Evolutionary conservation across 2,113 vertebrate genomes (phyloP).

Genomic region (Pagrus major): DNA sequence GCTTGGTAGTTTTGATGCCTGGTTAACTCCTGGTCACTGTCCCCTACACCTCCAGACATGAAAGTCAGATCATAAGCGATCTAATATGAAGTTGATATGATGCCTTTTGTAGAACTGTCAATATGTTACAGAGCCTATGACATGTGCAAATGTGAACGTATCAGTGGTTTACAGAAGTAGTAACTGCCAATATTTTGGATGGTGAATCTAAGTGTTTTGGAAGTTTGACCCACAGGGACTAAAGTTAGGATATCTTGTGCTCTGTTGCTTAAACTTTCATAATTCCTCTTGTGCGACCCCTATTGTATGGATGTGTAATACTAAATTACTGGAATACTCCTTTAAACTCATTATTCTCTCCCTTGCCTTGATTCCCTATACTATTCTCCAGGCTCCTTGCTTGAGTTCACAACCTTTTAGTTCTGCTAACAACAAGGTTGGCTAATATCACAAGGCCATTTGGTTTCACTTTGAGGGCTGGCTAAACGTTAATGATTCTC

Average conservation of each 20-base stretch:
- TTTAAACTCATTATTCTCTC: not conserved
- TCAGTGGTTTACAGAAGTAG: too few relatives aligned
- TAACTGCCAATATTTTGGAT: too few relatives aligned
- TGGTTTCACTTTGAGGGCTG: not conserved
- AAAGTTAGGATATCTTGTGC: not conserved
- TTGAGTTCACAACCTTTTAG: slow-evolving; percentile 1
- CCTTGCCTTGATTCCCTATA: not conserved
- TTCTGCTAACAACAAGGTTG: not conserved
- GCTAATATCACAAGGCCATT: not conserved
- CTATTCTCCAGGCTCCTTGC: not conserved
- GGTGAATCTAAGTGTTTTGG: not conserved
- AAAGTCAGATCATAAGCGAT: too few relatives aligned
- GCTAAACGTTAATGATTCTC: not conserved
- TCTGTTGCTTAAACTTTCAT: not conserved
- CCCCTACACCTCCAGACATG: too few relatives aligned
- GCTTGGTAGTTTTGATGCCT: too few relatives aligned
- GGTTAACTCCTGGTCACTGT: too few relatives aligned
- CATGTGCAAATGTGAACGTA: too few relatives aligned
- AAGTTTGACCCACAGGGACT: not conserved
- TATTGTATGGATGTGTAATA: not conserved
- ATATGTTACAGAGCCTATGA: too few relatives aligned
- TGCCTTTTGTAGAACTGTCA: too few relatives aligned
- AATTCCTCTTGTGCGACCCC: not conserved
- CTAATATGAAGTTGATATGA: too few relatives aligned
- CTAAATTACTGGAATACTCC: not conserved